These are phyloP conservation scores for Echinops telfairi DNA, from an alignment of 2,113 vertebrate genomes.

Conservation along the genomic window DNA sequence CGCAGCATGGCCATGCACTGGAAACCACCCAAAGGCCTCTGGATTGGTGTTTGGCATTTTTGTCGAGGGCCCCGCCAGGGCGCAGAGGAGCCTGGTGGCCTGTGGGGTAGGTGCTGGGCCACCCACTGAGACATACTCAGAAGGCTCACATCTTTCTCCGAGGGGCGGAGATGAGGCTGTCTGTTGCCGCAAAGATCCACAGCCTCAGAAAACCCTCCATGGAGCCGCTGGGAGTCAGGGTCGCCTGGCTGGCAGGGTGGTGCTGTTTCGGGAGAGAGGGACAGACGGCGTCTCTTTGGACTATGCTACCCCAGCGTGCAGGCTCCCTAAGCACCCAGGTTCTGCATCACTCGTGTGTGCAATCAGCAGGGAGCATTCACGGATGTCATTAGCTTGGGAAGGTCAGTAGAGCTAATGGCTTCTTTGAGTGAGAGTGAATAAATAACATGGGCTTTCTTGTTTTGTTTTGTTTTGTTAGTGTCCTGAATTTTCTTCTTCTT, in stretches of 20 bases:
- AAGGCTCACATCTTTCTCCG: no score
- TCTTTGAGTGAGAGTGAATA: conserved; percentile 47
- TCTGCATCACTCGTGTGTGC: background rate
- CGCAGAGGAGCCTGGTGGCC: background rate
- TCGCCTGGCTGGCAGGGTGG: no score
- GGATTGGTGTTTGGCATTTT: background rate
- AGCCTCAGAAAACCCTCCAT: no score
- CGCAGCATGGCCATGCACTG: background rate
- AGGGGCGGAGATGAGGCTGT: no score
- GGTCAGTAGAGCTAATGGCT: conserved; percentile 49
- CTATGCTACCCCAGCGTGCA: background rate
- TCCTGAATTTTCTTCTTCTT: background rate
- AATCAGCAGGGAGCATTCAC: conserved; percentile 28
- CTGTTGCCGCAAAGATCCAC: no score
- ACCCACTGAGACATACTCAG: no score
- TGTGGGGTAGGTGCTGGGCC: no score
- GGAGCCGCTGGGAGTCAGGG: no score
- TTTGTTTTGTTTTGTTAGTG: background rate
- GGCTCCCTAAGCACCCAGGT: background rate
- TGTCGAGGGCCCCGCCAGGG: background rate
- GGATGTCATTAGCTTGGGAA: conserved; percentile 59
- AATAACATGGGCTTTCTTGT: background rate
- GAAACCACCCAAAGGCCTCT: background rate
- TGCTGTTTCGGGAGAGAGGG: no score
- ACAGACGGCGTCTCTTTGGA: background rate